Evolutionary conservation across 2,888 invertebrate species (phyloP).

Genomic region (Hipparchia sbordonii): DNA sequence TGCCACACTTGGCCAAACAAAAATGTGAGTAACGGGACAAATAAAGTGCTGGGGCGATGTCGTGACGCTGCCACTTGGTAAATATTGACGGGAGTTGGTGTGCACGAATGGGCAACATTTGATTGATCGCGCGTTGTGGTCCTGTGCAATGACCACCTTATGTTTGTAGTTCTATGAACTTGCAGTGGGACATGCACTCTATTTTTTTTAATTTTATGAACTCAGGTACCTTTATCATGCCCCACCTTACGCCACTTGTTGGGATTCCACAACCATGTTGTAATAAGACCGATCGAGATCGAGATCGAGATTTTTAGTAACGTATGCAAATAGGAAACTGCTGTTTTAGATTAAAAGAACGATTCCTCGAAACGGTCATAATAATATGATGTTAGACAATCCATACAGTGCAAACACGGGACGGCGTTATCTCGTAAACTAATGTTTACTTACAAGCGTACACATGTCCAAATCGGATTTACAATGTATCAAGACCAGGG

Average conservation of each 20-base stretch:
- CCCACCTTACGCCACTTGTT: background rate
- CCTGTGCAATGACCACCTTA: slow-evolving; percentile 50
- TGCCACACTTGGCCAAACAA: slow-evolving; percentile 61
- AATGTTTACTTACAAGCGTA: slow-evolving; percentile 73
- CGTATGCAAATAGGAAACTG: background rate
- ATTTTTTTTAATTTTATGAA: background rate
- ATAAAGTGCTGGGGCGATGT: slow-evolving; percentile 58
- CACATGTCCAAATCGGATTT: slow-evolving; percentile 81
- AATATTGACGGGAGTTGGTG: slow-evolving; percentile 71
- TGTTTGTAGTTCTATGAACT: slow-evolving; percentile 33
- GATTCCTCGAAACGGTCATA: slow-evolving; percentile 36
- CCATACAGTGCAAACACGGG: slow-evolving; percentile 62
- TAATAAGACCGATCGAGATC: no score
- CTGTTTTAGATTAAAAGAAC: background rate
- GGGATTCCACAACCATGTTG: no score
- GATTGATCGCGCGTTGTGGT: slow-evolving; percentile 73
- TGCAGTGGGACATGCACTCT: slow-evolving; percentile 21
- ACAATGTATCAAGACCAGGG: slow-evolving; percentile 57
- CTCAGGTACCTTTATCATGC: no score
- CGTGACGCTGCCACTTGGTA: slow-evolving; percentile 64
- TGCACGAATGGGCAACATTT: slow-evolving; percentile 70
- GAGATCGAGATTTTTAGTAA: no score
- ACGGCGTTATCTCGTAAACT: slow-evolving; percentile 70
- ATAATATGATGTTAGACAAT: slow-evolving; percentile 45
- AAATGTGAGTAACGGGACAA: slow-evolving; percentile 74